Conservation (phyloP, 2,888 invertebrate genomes). For the Hetaerina titia region DNA sequence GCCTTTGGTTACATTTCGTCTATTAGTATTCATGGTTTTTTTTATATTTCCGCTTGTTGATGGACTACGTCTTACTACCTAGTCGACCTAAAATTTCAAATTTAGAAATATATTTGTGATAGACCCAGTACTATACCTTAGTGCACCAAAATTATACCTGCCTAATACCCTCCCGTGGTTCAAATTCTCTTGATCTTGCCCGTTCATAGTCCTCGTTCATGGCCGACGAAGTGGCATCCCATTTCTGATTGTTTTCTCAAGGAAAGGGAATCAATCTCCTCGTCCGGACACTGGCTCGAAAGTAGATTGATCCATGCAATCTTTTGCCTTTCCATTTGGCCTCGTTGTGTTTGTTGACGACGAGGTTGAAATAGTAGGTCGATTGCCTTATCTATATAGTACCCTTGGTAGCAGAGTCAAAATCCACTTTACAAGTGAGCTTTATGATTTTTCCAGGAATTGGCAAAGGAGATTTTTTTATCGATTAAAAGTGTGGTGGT, state of each 20-base stretch:
- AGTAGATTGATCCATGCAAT: neutral
- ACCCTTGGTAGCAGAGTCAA: neutral
- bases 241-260: neutral
- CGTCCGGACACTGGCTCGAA: neutral
- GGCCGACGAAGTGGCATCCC: neutral
- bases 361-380: neutral
- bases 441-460: neutral
- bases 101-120: too few species aligned
- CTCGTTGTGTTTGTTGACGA: neutral
- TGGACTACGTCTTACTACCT: too few species aligned
- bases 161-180: too few species aligned
- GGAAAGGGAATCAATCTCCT: neutral
- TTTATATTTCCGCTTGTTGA: too few species aligned
- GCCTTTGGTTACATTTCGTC: neutral
- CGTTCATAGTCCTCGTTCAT: neutral
- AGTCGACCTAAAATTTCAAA: too few species aligned
- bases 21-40: too few species aligned
- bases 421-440: neutral
- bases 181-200: too few species aligned
- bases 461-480: neutral
- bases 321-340: neutral
- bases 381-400: neutral
- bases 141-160: too few species aligned
- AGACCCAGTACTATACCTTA: too few species aligned
- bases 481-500: neutral